Percentiles rank a stretch among this genome's conserved stretches.
These are phyloP conservation scores for Dreissena polymorpha DNA, from an alignment of 1,140 invertebrate species.

Conservation along the genomic window DNA sequence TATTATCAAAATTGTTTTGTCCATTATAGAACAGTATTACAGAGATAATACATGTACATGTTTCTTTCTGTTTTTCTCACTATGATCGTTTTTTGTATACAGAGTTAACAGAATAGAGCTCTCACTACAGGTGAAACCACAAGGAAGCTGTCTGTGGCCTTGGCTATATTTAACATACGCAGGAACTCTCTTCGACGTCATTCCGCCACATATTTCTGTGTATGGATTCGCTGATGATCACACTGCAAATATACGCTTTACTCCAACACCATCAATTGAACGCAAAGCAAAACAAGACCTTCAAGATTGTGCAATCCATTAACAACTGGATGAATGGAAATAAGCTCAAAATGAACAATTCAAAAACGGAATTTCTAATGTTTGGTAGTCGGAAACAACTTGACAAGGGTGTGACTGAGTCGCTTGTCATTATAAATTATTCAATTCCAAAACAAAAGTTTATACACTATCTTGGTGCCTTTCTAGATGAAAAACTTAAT, in stretches of 20 bases:
- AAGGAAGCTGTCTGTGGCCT: constrained; percentile 19
- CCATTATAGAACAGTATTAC: no score
- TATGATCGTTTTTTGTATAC: no score
- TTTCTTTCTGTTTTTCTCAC: no score
- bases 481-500: constrained; percentile 6
- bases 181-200: constrained; percentile 10
- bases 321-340: constrained; percentile 66
- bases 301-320: not conserved
- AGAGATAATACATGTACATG: no score
- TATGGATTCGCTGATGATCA: constrained; percentile 36
- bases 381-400: constrained; percentile 13
- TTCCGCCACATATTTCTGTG: constrained; percentile 12
- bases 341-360: constrained; percentile 25
- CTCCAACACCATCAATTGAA: not conserved
- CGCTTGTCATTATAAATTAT: no score
- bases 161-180: constrained; percentile 32
- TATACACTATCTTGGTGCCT: constrained; percentile 13
- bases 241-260: not conserved
- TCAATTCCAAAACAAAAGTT: not conserved
- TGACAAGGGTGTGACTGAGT: not conserved
- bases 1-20: no score
- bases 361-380: no score
- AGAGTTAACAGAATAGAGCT: no score
- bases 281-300: not conserved
- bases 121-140: no score